Evolutionary conservation across 2,113 vertebrate genomes (phyloP).

Genomic region (Malurus cyaneus): DNA sequence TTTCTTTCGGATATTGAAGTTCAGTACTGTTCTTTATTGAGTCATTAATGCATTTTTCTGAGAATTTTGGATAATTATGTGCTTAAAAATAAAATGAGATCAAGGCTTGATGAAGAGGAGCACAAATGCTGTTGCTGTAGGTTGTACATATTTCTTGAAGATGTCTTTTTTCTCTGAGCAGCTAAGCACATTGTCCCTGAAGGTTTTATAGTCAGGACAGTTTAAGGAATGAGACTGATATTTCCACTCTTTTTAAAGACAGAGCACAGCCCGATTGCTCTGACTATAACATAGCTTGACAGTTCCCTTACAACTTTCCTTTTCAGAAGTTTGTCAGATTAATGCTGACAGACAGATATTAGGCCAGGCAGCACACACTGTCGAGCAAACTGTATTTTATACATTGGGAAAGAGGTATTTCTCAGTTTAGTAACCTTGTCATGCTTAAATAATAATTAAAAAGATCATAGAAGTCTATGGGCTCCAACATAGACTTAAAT

Average conservation of each 20-base stretch:
- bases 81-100: conserved; percentile 7
- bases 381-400: conserved; percentile 12
- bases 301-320: conserved; percentile 32
- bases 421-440: conserved; percentile 42
- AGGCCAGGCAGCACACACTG: conserved; percentile 32
- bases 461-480: neutral
- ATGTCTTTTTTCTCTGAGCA: neutral
- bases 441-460: conserved; percentile 38
- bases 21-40: neutral
- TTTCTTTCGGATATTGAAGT: neutral
- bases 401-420: conserved; percentile 22
- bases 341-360: conserved; percentile 46
- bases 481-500: neutral
- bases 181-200: conserved; percentile 23
- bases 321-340: conserved; percentile 8
- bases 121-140: neutral
- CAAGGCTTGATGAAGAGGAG: neutral
- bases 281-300: conserved; percentile 14
- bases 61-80: neutral
- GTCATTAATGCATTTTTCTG: neutral
- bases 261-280: neutral
- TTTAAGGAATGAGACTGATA: conserved; percentile 34
- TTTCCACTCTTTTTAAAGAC: conserved; percentile 4
- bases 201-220: conserved; percentile 26
- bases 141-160: neutral